Evolutionary conservation across 2,113 vertebrate species (phyloP).

Genomic region (Peromyscus maniculatus): DNA sequence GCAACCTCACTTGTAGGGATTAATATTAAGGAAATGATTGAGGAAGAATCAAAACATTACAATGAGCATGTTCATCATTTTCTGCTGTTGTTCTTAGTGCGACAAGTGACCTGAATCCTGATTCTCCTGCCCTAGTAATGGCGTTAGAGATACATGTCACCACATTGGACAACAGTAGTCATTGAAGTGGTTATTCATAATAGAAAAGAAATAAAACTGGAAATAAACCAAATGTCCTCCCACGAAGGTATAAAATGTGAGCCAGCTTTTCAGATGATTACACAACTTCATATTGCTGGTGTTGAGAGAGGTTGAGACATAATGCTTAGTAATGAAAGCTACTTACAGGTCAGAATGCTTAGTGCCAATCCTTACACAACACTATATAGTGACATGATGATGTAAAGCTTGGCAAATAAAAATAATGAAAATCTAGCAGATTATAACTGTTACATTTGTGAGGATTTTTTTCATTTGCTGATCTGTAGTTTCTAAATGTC

Average conservation of each 20-base stretch:
- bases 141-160: background rate
- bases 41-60: background rate
- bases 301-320: background rate
- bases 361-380: background rate
- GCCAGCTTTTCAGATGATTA: background rate
- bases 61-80: background rate
- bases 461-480: background rate
- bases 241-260: background rate
- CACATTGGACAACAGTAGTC: background rate
- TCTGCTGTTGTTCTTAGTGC: background rate
- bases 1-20: background rate
- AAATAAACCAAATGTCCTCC: background rate
- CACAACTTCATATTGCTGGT: background rate
- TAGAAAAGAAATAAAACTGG: background rate
- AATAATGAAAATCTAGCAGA: background rate
- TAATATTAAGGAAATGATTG: background rate
- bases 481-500: slow-evolving; percentile 25
- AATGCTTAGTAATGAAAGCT: slow-evolving; percentile 1
- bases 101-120: background rate
- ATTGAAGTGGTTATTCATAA: background rate
- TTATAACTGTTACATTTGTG: background rate
- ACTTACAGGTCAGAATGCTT: background rate
- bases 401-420: slow-evolving; percentile 5
- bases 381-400: background rate
- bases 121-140: background rate